Percentiles rank a stretch among this genome's conserved stretches.
Conservation (phyloP, 1,140 invertebrate species). For the Propsilocerus akamusi region DNA sequence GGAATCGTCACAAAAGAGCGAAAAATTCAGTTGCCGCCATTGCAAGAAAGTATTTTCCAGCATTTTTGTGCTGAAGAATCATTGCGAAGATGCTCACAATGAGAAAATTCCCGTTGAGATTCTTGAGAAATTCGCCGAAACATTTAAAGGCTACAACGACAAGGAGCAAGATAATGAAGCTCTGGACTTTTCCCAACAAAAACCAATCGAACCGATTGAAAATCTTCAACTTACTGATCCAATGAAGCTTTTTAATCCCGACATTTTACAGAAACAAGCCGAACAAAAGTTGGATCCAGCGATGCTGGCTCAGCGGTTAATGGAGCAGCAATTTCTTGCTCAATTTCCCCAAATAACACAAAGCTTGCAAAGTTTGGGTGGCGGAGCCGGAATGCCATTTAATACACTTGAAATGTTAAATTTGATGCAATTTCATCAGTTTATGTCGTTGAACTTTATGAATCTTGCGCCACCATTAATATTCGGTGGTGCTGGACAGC, state of each 20-base stretch:
- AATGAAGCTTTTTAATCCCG: neutral
- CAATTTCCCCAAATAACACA: constrained; percentile 7
- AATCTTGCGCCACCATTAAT: constrained; percentile 23
- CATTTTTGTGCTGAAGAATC: constrained; percentile 87
- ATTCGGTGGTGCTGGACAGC: constrained; percentile 12
- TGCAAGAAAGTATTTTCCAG: constrained; percentile 90
- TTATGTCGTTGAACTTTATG: constrained; percentile 24
- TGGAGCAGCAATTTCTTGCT: constrained; percentile 7
- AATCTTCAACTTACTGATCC: neutral
- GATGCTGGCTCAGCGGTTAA: constrained; percentile 54
- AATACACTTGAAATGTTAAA: constrained; percentile 37
- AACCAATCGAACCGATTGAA: neutral
- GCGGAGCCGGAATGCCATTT: constrained; percentile 13
- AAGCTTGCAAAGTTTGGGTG: constrained; percentile 5
- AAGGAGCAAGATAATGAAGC: constrained; percentile 5
- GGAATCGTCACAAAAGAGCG: constrained; percentile 45
- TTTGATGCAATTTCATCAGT: constrained; percentile 70
- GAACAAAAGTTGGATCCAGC: constrained; percentile 23
- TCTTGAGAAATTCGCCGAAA: constrained; percentile 79
- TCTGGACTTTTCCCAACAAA: constrained; percentile 7
- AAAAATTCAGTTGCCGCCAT: constrained; percentile 54
- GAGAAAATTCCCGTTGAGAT: constrained; percentile 75
- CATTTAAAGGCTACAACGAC: constrained; percentile 61
- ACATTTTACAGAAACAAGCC: constrained; percentile 13
- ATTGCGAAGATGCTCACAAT: constrained; percentile 88